Base-by-base conservation (phyloP, 2,797 vertebrate genomes). In the Hemibagrus guttatus region DNA sequence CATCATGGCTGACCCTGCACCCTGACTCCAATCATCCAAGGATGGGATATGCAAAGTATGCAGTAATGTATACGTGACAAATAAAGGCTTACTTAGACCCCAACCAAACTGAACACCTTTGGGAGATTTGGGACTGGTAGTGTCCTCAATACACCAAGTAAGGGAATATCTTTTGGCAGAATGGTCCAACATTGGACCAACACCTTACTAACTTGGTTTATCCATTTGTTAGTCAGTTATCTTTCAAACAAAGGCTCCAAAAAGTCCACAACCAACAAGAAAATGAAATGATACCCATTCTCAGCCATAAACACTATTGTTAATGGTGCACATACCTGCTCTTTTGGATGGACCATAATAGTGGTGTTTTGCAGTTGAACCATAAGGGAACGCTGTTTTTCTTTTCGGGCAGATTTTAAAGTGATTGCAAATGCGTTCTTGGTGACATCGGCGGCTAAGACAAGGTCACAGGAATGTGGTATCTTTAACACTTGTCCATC, bases 401-500 rank as follows among this genome's bases (percentile, higher is more conserved):
- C 90, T 0, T 64, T 85, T 0, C 63, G 64, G 31, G 90, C 92
- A 8, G 91, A 82, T 1, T 87, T 92, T 12, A 97, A 91, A 76
- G 93, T 89, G 87, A 97, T 85, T 0, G 91, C 95, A 89, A 97
- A 98, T 0, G 90, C 90, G 52, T 93, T 75, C 0, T 75, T 42
- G 68, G 89, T 79, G 83, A 95, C 90, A 69, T 97, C 96, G 59
- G 93, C 94, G 86, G 97, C 96, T 35, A 97, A 92, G 49, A 97
- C 93, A 49, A 96, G 90, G 0, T 94, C 92, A 63, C 97, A 97
- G 17, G 85, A 90, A n/a, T 89, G 88, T 8, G 93, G 92, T 6
- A 97, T 92, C 89, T 96, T 94, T 31, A 94, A 95, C 59, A 97
- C 91, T 85, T 86, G 94, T 11, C 97, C 96, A 2, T 97, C 96